Percentiles rank a stretch among this genome's conserved stretches.
Conservation (phyloP, 1,140 invertebrate genomes). For the Pantala flavescens region DNA sequence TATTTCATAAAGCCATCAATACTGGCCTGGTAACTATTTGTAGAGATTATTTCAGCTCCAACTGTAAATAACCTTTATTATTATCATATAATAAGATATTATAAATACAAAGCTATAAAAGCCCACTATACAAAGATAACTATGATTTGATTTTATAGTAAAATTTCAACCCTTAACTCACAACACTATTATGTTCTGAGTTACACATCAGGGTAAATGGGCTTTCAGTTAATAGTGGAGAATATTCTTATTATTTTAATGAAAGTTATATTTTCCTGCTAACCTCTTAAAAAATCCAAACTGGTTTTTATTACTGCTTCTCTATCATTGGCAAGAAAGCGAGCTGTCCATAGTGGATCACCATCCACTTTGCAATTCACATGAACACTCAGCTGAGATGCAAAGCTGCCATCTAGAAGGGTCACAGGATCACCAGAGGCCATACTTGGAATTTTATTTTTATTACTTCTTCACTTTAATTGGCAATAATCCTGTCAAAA, state of each 20-base stretch:
- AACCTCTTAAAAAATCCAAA: constrained; percentile 58
- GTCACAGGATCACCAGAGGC: not conserved
- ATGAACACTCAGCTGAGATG: constrained; percentile 60
- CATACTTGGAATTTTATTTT: too few relatives aligned
- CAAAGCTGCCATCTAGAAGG: constrained; percentile 63
- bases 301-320: constrained; percentile 62
- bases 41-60: constrained; percentile 73
- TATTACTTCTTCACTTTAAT: too few relatives aligned
- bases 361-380: constrained; percentile 55
- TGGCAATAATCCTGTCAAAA: too few relatives aligned
- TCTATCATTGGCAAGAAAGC: constrained; percentile 59
- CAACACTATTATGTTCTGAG: too few relatives aligned
- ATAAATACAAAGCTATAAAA: too few relatives aligned
- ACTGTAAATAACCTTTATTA: constrained; percentile 51
- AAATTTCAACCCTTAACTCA: too few relatives aligned
- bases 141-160: not conserved
- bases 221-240: too few relatives aligned
- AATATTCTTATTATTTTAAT: too few relatives aligned
- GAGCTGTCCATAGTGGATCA: constrained; percentile 70
- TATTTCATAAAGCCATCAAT: constrained; percentile 63
- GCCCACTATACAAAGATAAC: not conserved
- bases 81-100: too few relatives aligned
- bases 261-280: too few relatives aligned
- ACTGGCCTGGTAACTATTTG: constrained; percentile 82
- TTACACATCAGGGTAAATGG: too few relatives aligned